Evolutionary conservation across 1,140 invertebrate genomes (phyloP).

Genomic region (Drosophila orena): DNA sequence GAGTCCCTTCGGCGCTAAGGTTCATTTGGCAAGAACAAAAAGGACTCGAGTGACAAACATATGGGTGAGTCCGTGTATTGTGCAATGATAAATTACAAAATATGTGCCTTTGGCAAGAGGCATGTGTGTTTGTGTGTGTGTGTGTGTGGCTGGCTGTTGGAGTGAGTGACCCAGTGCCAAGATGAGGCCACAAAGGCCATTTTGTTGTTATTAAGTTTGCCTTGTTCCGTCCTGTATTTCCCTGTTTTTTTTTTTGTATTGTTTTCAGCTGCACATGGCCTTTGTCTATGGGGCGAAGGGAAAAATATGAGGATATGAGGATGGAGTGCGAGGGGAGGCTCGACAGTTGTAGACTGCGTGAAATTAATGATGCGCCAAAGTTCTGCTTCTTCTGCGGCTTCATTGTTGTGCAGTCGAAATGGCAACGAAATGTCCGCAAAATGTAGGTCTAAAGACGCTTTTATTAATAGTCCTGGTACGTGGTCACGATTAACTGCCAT

Average conservation of each 20-base stretch:
- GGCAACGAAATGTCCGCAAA: constrained; percentile 73
- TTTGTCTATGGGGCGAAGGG: constrained; percentile 31
- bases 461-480: constrained; percentile 82
- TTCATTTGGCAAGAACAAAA: constrained; percentile 71
- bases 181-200: constrained; percentile 71
- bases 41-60: constrained; percentile 30
- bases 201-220: constrained; percentile 83
- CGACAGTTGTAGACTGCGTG: constrained; percentile 77
- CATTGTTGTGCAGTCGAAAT: constrained; percentile 59
- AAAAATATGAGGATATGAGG: constrained; percentile 5
- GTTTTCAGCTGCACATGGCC: constrained; percentile 55
- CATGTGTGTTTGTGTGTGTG: constrained; percentile 20
- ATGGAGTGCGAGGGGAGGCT: constrained; percentile 38
- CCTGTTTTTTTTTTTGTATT: neutral
- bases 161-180: constrained; percentile 54
- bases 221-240: constrained; percentile 61
- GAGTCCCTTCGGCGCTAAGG: constrained; percentile 58
- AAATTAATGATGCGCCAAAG: constrained; percentile 81
- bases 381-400: constrained; percentile 55
- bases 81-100: constrained; percentile 83
- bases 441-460: constrained; percentile 80
- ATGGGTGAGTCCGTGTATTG: constrained; percentile 49
- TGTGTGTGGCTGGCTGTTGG: neutral
- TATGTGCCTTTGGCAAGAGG: constrained; percentile 69
- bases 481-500: constrained; percentile 82